Conservation (phyloP, 2,113 vertebrate species). For the Pollachius pollachius region DNA sequence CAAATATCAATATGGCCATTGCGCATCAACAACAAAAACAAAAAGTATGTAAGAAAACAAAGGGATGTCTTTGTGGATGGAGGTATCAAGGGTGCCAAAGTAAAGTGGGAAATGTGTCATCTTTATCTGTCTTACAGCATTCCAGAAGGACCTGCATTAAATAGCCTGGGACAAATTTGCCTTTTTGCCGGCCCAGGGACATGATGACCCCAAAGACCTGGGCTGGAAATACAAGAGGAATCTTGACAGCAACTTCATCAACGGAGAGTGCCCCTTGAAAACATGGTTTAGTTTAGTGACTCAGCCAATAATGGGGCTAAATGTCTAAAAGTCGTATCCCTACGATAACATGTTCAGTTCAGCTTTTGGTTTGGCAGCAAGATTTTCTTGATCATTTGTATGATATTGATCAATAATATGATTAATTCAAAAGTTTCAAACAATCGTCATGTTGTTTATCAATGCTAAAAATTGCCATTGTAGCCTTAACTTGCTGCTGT, state of each 20-base stretch:
- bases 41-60: conserved; percentile 19
- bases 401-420: no score
- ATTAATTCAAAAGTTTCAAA: no score
- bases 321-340: not conserved
- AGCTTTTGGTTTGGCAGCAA: no score
- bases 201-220: not conserved
- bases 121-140: conserved; percentile 43
- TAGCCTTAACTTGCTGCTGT: no score
- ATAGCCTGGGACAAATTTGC: conserved; percentile 30
- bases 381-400: not conserved
- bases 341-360: no score
- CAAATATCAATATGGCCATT: conserved; percentile 40
- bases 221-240: conserved; percentile 19
- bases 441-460: no score
- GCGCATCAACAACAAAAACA: conserved; percentile 25
- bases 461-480: no score
- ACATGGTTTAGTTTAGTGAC: conserved; percentile 9
- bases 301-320: not conserved
- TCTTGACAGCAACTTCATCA: conserved; percentile 42
- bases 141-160: conserved; percentile 24
- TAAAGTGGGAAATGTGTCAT: conserved; percentile 51
- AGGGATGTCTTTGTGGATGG: conserved; percentile 38
- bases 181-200: conserved; percentile 26
- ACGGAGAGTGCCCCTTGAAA: conserved; percentile 7
- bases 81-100: conserved; percentile 52